Conservation (phyloP, 2,113 vertebrate species). For the Urocolius indicus region DNA sequence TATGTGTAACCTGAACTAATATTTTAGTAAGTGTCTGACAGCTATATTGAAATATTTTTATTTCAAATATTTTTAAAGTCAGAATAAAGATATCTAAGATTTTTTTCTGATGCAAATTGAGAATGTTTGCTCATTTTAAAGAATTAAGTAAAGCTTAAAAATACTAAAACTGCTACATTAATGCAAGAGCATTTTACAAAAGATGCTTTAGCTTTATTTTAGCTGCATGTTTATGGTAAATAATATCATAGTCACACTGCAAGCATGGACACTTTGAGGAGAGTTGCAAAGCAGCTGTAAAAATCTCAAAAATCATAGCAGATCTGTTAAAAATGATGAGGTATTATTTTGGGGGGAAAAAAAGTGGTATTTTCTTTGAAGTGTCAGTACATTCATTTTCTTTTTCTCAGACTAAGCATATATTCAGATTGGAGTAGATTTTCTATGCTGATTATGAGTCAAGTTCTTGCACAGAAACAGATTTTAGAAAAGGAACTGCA, state of each 20-base stretch:
- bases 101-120: slow-evolving; percentile 6
- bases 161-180: background rate
- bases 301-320: background rate
- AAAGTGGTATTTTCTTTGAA: background rate
- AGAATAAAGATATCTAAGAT: background rate
- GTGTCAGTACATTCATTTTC: background rate
- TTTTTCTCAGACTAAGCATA: background rate
- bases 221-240: background rate
- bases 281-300: background rate
- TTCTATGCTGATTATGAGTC: background rate
- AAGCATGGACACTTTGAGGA: background rate
- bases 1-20: slow-evolving; percentile 43
- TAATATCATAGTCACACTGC: background rate
- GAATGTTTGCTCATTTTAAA: background rate
- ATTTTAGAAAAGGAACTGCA: background rate
- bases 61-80: slow-evolving; percentile 30
- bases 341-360: background rate
- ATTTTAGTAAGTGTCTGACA: slow-evolving; percentile 34
- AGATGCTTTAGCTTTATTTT: background rate
- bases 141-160: background rate
- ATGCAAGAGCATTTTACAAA: background rate
- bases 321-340: background rate
- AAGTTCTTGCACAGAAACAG: background rate
- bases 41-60: slow-evolving; percentile 16
- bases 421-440: background rate